Evolutionary conservation across 2,113 vertebrate genomes (phyloP).

Genomic region (Platichthys flesus): DNA sequence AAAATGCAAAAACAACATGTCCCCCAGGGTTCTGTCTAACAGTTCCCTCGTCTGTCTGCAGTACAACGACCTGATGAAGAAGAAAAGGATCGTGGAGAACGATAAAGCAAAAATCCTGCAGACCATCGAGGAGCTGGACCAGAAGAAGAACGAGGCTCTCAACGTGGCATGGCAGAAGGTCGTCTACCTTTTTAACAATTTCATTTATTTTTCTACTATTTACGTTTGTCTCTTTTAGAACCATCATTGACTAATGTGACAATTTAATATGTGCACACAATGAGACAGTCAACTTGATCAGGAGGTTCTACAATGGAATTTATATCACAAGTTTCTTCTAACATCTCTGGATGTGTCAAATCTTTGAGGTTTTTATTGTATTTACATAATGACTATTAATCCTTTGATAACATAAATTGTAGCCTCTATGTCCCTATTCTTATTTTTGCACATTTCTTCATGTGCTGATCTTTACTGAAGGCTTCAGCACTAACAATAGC

Average conservation of each 20-base stretch:
- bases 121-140: constrained; percentile 92
- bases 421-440: too few relatives aligned
- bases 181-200: background rate
- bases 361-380: background rate
- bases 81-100: constrained; percentile 93
- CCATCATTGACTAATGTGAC: background rate
- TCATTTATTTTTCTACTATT: background rate
- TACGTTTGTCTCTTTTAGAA: background rate
- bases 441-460: too few relatives aligned
- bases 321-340: background rate
- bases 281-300: background rate
- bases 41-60: constrained; percentile 49
- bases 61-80: constrained; percentile 96
- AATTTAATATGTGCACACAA: background rate
- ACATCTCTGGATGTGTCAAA: too few relatives aligned
- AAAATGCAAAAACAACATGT: background rate
- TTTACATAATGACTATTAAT: background rate
- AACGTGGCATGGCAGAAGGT: constrained; percentile 96
- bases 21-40: background rate
- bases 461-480: too few relatives aligned
- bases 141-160: constrained; percentile 92
- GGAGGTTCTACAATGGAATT: background rate
- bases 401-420: too few relatives aligned
- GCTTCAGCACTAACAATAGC: too few relatives aligned
- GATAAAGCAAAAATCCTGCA: constrained; percentile 93